A percentile compares a stretch with the other conserved stretches of the same genome.
Conservation (phyloP, 2,888 invertebrate species). For the Xestia rhomboidea region DNA sequence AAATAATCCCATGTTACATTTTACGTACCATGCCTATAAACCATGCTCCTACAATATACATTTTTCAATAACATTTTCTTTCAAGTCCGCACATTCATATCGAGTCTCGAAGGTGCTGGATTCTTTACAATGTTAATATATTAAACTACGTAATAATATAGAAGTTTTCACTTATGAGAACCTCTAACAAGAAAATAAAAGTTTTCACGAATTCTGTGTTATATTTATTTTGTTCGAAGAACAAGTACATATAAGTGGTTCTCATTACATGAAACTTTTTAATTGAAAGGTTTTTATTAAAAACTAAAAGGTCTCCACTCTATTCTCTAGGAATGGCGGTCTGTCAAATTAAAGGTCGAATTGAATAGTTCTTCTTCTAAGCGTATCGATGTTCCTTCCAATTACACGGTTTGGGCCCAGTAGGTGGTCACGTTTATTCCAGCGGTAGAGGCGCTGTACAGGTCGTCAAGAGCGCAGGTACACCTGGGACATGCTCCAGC, state of each 20-base stretch:
- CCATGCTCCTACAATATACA: background rate
- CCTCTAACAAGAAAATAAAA: background rate
- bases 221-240: constrained; percentile 6
- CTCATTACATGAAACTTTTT: constrained; percentile 14
- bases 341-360: background rate
- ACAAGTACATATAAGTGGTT: constrained; percentile 6
- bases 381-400: no score
- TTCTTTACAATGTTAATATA: constrained; percentile 2
- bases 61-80: background rate
- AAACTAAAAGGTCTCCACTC: background rate
- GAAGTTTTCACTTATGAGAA: background rate
- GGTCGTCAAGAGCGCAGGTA: no score
- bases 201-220: background rate
- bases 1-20: background rate
- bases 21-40: background rate
- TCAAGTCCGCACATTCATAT: background rate
- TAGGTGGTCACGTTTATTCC: no score
- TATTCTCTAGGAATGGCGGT: background rate
- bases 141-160: background rate
- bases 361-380: no score
- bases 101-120: background rate
- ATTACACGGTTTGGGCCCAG: no score
- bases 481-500: no score
- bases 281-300: constrained; percentile 8
- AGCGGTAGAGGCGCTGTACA: no score